Base-by-base conservation (phyloP, 2,797 vertebrate species). In the Catharus ustulatus region DNA sequence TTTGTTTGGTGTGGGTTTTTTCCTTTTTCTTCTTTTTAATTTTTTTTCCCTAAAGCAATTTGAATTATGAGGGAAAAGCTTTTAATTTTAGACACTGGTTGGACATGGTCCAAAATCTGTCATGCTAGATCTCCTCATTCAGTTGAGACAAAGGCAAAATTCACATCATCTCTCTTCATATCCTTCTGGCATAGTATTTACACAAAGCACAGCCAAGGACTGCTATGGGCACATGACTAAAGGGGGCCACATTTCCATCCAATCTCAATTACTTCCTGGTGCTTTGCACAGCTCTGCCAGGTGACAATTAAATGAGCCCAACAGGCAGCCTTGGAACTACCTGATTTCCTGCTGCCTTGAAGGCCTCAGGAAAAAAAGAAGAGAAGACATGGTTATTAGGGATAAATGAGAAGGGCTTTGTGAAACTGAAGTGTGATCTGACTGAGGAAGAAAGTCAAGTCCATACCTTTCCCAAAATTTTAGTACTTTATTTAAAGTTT, bases 251-350 rank as follows among this genome's bases (percentile, higher is more conserved):
- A 22, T 78, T 95, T 90, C 90, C 62, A 78, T 58, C 43, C 62
- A 69, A 74, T 71, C 84, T 84, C 71, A 64, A 36, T 84, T 95
- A 81, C 52, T 92, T 92, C 84, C 95, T 64, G 45, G 57, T 76
- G 87, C 74, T 93, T 40, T 46, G 40, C 43, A 34, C 48, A 87
- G 64, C 18, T 89, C 82, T 69, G 64, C 63, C 75, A 92, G 45
- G 32, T 73, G 49, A 45, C 22, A 81, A 38, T 81, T 51, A 71
- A 71, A 83, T 79, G 40, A 82, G 59, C 57, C 55, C 11, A 42
- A 3, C 29, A 82, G 61, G 78, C 67, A 76, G 57, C 59, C 66
- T 82, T 83, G 73, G 54, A 92, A 73, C 11, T 48, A 81, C 54
- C 68, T 11, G 27, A 79, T 43, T 90, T 91, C 43, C 73, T 67